A percentile compares a stretch with the other conserved stretches of the same genome.
These are phyloP conservation scores for Coracopsis vasa DNA, from an alignment of 2,113 vertebrate species.

Conservation along the genomic window DNA sequence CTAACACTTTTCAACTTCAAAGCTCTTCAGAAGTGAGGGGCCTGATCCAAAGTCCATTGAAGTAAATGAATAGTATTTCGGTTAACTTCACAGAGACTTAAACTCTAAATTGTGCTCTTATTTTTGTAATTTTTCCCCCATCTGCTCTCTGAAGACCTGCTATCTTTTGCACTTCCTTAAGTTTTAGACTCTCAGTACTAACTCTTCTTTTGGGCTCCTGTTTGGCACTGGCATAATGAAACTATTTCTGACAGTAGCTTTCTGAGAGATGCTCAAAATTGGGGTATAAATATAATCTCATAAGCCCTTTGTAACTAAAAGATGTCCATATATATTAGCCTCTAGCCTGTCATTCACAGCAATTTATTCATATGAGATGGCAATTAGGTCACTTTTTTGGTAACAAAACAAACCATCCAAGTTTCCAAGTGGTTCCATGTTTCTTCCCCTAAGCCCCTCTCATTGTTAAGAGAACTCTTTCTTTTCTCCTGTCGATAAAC, in stretches of 20 bases:
- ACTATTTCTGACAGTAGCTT: not conserved
- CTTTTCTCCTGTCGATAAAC: not conserved
- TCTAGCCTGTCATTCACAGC: not conserved
- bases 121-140: not conserved
- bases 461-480: not conserved
- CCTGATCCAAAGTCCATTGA: not conserved
- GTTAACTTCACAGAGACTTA: not conserved
- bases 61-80: not conserved
- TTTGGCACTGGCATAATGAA: not conserved
- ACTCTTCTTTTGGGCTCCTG: not conserved
- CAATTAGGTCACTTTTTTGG: not conserved
- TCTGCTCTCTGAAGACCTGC: not conserved
- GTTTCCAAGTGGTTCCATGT: not conserved
- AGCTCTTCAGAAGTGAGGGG: conserved; percentile 16
- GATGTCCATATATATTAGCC: not conserved
- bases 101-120: not conserved
- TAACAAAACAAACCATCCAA: not conserved
- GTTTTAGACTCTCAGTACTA: not conserved
- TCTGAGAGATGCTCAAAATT: not conserved
- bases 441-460: not conserved
- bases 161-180: not conserved
- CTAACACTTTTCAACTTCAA: conserved; percentile 24
- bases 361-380: not conserved
- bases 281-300: not conserved
- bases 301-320: not conserved